Evolutionary conservation across 2,797 vertebrate genomes (phyloP), one percentile per base, ranked within the genome.

Genomic region (Lacerta viridis): DNA sequence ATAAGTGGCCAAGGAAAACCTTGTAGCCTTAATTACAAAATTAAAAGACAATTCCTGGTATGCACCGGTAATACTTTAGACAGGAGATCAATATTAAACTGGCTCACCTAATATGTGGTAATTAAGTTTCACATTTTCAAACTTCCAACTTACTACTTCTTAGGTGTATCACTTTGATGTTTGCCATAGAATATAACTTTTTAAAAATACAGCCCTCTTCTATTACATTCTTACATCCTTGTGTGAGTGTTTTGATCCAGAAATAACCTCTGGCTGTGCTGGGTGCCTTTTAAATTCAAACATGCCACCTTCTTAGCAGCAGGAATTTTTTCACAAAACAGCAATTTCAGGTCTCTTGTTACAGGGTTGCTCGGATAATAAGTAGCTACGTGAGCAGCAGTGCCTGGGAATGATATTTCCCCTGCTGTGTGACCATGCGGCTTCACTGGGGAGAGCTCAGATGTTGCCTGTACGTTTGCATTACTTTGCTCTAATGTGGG

Each of bases 311-410:
- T 92, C 89, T 88, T 92, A 94, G 86, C 93, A 95, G 92, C 90
- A 95, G 89, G 91, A 90, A 83, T 91, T 88, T 91, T 82, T 88
- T 94, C 85, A 82, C 83, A 90, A 93, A 95, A 85, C 72, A 93
- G 68, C 85, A 95, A 88, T 95, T 94, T 95, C 89, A 89, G 68
- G 87, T 94, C 87, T 95, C 87, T 91, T 87, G 82, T 91, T 94
- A 91, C 88, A 1, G 0, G 27, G 86, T 91, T 94, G 91, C 93
- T 93, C 84, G 80, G 91, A 87, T 94, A 96, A 95, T 93, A 92
- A 95, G 93, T 90, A 95, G 89, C 72, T 93, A 84, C 68, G 91
- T 87, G 93, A 95, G 79, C 90, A 91, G 89, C 84, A 81, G 68
- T 92, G 85, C 50, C 89, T 96, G 93, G 84, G 83, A 90, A 88